Evolutionary conservation across 2,797 vertebrate genomes (phyloP), one percentile per base, ranked within the genome.

Genomic region (Anniella stebbinsi): DNA sequence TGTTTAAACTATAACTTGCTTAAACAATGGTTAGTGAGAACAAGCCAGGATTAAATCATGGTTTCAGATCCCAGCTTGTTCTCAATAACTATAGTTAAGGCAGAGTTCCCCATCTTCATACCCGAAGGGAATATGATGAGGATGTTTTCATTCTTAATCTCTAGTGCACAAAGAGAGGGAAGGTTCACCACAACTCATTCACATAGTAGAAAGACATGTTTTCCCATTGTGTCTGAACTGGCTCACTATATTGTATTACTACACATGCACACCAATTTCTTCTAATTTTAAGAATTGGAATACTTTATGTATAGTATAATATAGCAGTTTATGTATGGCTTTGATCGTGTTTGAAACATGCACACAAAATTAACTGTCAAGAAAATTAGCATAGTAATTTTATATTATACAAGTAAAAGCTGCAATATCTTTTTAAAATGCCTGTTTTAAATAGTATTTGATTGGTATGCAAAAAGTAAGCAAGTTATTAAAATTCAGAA

Each of bases 401-500:
- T 75, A 10, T 38, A 73, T 72, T 67, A 60, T 21, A 17, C 8
- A 60, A 4, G 7, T 2, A 57, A 41, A 87, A 60, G n/a, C 11
- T 69, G 36, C 33, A 66, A 33, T 23, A 21, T 36, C 12, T 38
- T 87, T 77, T 73, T 57, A 7, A 48, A 63, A 45, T 92, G 75
- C 87, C 41, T 80, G 41, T 91, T 73, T 84, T 93, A 8, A 51
- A 23, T 80, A 51, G n/a, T 54, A 67, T 36, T 76, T 36, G 70
- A 86, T 21, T 93, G 93, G 80, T 70, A 89, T 92, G 92, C 51
- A 95, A 76, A 90, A 85, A 88, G 15, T 21, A 90, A 90, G 30
- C 57, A 70, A 0, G 88, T 92, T 78, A 92, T 57, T 85, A 57
- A 78, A 45, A n/a, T 89, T 85, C 67, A 54, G 51, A 82, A 88